These are phyloP conservation scores for Eupeodes luniger DNA, from an alignment of 2,888 invertebrate genomes.

Conservation along the genomic window DNA sequence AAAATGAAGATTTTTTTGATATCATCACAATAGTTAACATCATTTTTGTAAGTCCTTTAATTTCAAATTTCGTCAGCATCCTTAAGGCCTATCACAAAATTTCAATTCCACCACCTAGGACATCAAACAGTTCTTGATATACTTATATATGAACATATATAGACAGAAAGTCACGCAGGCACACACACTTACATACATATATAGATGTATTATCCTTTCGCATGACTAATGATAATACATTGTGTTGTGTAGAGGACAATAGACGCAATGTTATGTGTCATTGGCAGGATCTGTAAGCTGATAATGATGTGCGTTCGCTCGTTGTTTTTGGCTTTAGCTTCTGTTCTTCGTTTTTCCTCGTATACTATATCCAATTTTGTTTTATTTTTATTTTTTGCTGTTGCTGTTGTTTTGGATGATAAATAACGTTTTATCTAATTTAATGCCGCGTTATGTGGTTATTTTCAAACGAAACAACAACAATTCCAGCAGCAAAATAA, in stretches of 20 bases:
- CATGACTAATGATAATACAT: conserved; percentile 75
- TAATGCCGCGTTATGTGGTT: conserved; percentile 70
- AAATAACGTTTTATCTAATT: conserved; percentile 76
- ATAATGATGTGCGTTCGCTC: conserved; percentile 74
- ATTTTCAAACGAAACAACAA: conserved; percentile 56
- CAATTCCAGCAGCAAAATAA: too few relatives aligned
- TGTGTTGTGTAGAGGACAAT: conserved; percentile 57
- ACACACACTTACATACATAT: conserved; percentile 14
- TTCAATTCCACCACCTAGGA: neutral
- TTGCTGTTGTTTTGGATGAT: conserved; percentile 58
- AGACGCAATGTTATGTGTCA: conserved; percentile 59
- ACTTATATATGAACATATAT: too few relatives aligned
- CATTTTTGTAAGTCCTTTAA: too few relatives aligned
- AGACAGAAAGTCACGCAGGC: neutral
- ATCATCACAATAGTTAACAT: too few relatives aligned
- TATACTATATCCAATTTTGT: conserved; percentile 5
- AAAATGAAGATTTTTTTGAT: too few relatives aligned
- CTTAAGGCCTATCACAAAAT: neutral
- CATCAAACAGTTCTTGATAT: conserved; percentile 13
- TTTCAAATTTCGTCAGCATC: too few relatives aligned
- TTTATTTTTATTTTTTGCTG: conserved; percentile 10
- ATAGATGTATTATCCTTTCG: conserved; percentile 45
- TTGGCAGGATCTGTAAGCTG: conserved; percentile 75
- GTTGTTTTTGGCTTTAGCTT: conserved; percentile 66
- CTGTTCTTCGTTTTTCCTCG: conserved; percentile 30